A percentile compares a stretch with the other conserved stretches of the same genome.
phyloP scores from a whole-genome alignment of 2,888 invertebrate genomes.

The Thysanoteuthis rhombus region DNA sequence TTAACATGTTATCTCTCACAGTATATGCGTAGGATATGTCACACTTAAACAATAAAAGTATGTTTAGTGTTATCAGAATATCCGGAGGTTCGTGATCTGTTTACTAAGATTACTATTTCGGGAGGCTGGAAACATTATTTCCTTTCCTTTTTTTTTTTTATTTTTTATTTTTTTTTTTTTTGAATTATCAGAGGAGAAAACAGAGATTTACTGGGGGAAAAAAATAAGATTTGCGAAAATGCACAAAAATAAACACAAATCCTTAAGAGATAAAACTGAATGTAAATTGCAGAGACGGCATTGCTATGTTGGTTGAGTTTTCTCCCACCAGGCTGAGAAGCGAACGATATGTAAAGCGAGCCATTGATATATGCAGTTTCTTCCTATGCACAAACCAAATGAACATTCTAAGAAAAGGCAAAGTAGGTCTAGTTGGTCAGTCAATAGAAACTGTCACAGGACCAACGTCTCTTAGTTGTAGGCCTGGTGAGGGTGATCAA shows the following conservation, averaged over 20 bases:
- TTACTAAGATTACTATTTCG: neutral
- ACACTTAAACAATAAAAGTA: neutral
- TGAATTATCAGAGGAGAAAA: neutral
- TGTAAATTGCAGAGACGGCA: neutral
- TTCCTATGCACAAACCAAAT: neutral
- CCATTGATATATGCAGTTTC: neutral
- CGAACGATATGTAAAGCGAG: neutral
- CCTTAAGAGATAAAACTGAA: neutral
- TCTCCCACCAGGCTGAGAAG: neutral
- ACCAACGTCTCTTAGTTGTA: too few relatives aligned
- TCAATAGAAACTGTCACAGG: too few relatives aligned
- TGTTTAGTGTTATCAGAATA: neutral
- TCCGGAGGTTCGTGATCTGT: neutral
- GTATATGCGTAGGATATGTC: neutral
- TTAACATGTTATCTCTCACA: neutral
- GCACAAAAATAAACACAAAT: neutral
- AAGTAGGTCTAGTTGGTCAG: too few relatives aligned
- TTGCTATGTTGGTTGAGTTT: neutral
- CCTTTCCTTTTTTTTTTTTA: neutral
- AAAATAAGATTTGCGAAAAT: neutral
- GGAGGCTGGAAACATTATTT: neutral
- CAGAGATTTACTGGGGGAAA: neutral
- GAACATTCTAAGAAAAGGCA: too few relatives aligned
- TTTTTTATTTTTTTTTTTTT: neutral
- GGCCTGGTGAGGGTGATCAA: too few relatives aligned